Evolutionary conservation across 2,797 vertebrate species (phyloP).

Genomic region (Peromyscus melanophrys): DNA sequence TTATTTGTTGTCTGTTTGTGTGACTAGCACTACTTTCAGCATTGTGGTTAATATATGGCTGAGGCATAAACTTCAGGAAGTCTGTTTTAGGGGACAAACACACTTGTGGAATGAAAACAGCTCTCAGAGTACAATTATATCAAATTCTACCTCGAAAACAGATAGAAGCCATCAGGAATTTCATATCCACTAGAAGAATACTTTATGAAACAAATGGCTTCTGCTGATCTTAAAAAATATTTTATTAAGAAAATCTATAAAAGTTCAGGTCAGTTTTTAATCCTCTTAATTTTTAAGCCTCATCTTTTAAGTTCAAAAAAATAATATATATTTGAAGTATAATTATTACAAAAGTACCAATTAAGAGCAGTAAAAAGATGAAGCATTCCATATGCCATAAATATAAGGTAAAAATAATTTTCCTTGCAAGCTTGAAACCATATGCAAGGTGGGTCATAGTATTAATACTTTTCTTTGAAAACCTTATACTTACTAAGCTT

Average conservation of each 20-base stretch:
- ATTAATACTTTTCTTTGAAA: constrained; percentile 90
- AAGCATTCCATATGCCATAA: constrained; percentile 88
- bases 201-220: constrained; percentile 79
- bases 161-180: constrained; percentile 57
- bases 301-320: constrained; percentile 89
- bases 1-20: neutral
- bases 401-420: constrained; percentile 89
- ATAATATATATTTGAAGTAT: constrained; percentile 90
- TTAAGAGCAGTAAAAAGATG: constrained; percentile 89
- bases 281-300: constrained; percentile 86
- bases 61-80: constrained; percentile 14
- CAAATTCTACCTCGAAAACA: constrained; percentile 73
- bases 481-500: constrained; percentile 91
- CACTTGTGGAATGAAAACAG: constrained; percentile 71
- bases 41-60: neutral
- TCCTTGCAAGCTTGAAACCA: constrained; percentile 88
- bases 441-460: constrained; percentile 88
- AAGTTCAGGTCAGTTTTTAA: constrained; percentile 88
- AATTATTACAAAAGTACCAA: constrained; percentile 91
- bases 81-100: constrained; percentile 66
- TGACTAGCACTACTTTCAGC: neutral
- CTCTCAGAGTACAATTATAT: constrained; percentile 64
- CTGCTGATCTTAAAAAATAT: constrained; percentile 74
- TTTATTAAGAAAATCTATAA: constrained; percentile 87
- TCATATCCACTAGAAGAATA: constrained; percentile 76